phyloP scores from a whole-genome alignment of 2,113 vertebrate genomes.

The Apeltes quadracus region DNA sequence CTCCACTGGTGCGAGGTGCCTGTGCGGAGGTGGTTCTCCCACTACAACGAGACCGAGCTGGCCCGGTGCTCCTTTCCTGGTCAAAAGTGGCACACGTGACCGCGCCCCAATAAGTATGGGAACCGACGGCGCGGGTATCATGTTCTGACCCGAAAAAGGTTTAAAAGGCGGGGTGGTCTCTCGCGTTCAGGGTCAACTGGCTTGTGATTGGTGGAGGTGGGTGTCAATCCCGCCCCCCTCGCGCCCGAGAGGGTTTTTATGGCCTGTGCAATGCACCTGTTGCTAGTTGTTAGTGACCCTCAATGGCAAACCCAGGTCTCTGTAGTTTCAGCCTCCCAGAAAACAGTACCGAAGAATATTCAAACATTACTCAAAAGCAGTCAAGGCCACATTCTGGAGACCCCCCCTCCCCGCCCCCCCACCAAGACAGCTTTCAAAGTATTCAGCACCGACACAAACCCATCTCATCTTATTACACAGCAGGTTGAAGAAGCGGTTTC shows the following conservation, averaged over 20 bases:
- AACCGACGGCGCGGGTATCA: conserved; percentile 71
- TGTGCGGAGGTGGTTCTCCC: conserved; percentile 79
- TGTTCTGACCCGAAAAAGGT: conserved; percentile 82
- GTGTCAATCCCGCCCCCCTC: conserved; percentile 59
- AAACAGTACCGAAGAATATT: conserved; percentile 7
- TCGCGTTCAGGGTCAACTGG: not conserved
- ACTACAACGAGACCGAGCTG: conserved; percentile 77
- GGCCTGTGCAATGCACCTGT: conserved; percentile 78
- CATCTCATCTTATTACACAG: not conserved
- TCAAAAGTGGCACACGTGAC: conserved; percentile 85
- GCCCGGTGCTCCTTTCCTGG: conserved; percentile 83
- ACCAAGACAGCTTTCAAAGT: not conserved
- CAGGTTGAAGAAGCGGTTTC: conserved; percentile 18
- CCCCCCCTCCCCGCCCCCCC: not conserved
- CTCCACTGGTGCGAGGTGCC: conserved; percentile 79
- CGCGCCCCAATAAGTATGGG: conserved; percentile 84
- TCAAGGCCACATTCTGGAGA: not conserved
- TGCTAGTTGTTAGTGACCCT: conserved; percentile 74
- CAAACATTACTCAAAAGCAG: not conserved
- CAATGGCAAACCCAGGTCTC: conserved; percentile 40
- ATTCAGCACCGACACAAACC: not conserved
- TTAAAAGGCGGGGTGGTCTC: conserved; percentile 62
- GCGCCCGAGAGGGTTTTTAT: conserved; percentile 53
- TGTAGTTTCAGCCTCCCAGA: conserved; percentile 3
- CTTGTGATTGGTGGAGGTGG: conserved; percentile 50